These are phyloP conservation scores for Balearica regulorum DNA, from an alignment of 2,797 vertebrate genomes.

Conservation along the genomic window DNA sequence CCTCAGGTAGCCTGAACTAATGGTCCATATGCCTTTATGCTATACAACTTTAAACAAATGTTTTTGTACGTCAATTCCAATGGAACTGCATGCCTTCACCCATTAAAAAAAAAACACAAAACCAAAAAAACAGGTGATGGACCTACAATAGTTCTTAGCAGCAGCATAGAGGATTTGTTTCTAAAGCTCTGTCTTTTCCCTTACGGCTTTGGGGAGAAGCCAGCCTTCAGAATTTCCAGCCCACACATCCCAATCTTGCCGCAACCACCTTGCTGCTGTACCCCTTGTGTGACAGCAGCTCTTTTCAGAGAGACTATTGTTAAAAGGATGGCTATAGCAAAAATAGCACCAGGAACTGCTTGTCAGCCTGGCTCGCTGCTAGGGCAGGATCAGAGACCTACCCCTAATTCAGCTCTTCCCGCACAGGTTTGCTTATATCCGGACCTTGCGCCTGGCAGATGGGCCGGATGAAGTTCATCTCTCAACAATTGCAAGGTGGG, in stretches of 20 bases:
- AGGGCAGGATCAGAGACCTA: neutral
- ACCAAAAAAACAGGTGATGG: neutral
- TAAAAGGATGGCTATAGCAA: accelerated
- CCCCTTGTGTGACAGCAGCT: too few species aligned
- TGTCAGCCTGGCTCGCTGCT: neutral
- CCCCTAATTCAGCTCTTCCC: neutral
- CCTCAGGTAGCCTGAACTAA: neutral
- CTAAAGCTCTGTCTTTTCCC: neutral
- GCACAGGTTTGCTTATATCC: conserved; percentile 78
- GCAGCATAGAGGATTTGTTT: neutral
- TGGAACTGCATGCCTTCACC: neutral
- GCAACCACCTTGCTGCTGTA: neutral
- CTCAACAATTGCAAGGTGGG: conserved; percentile 83
- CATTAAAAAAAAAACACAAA: too few species aligned
- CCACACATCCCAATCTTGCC: neutral
- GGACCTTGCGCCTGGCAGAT: conserved; percentile 85
- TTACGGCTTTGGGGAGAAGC: neutral
- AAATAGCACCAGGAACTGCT: neutral
- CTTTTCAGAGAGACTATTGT: neutral
- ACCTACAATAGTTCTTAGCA: neutral
- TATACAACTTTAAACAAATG: neutral
- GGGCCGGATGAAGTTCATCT: conserved; percentile 95
- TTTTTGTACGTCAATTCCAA: neutral
- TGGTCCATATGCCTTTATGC: neutral
- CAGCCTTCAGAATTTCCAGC: neutral